Base-by-base conservation (phyloP, 1,140 invertebrate genomes). In the Apolygus lucorum region DNA sequence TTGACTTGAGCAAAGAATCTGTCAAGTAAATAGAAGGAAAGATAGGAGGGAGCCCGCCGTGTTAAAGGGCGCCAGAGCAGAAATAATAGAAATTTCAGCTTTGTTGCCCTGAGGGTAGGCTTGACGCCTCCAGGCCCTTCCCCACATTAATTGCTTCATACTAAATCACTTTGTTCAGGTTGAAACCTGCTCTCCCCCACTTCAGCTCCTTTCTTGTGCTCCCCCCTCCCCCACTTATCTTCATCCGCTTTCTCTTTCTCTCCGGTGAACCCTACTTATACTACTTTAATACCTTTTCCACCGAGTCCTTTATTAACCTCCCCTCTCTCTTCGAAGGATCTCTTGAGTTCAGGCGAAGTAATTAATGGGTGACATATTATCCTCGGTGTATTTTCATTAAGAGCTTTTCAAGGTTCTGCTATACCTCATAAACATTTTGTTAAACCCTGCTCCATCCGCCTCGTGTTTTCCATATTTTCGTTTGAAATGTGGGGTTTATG, bases 1-100 rank as follows among this genome's bases (percentile, higher is more conserved):
- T 54, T 25, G 59, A 64, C 68, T 70, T 52, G 54, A 59, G 54
- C 54, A 59, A 59, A 59, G 54, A 59, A 59, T 59, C 54, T 59
- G 54, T 59, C 54, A 59, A 59, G 54, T 59, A 59, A 59, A 59
- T 59, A 28, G 24, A 70, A 64, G 65, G 29, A 25, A 65, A 42
- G 59, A 24, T 14, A 63, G 64, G 34, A 34, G 29, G 29, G 64
- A 66, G 34, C 17, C n/a, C 28, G 28, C 29, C 29, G 54, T 62
- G 68, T 59, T 49, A 42, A 52, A 65, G 65, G 69, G 70, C 62
- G 70, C 49, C 64, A 67, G 75, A 76, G 71, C 71, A 75, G 75
- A 72, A 70, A 67, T 71, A 71, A 71, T 71, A 71, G 70, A 71
- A 67, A 71, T 71, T 70, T 72, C 52, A 66, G 68, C 68, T 65